phyloP scores from a whole-genome alignment of 2,113 vertebrate genomes.

The Synodontis membranacea region DNA sequence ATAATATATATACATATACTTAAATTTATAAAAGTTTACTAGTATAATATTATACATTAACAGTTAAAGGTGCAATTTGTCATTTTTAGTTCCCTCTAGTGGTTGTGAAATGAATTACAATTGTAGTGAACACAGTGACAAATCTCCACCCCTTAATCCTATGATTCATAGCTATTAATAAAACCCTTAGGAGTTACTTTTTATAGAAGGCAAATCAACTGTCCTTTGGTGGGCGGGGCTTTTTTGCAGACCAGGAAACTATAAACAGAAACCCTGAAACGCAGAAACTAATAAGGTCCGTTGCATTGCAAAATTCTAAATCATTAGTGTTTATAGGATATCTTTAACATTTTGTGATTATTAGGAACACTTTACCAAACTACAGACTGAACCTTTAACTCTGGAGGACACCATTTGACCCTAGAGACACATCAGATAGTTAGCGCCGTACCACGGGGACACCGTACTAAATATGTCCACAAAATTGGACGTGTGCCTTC shows the following conservation, averaged over 20 bases:
- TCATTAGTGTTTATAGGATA: neutral
- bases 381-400: neutral
- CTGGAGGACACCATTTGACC: neutral
- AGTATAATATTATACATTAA: neutral
- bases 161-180: neutral
- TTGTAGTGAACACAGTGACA: neutral
- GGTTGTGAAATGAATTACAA: neutral
- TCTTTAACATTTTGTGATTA: neutral
- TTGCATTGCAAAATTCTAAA: neutral
- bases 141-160: neutral
- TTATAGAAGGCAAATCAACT: neutral
- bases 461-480: neutral
- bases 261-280: neutral
- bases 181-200: neutral
- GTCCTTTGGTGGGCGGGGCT: neutral
- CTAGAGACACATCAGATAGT: neutral
- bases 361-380: neutral
- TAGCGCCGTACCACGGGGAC: neutral
- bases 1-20: neutral
- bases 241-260: neutral
- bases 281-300: neutral
- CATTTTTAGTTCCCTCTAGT: neutral
- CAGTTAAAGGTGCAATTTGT: neutral
- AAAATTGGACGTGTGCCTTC: slow-evolving; percentile 1
- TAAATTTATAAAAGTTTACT: neutral